phyloP scores from a whole-genome alignment of 2,113 vertebrate species.

The Eudyptes chrysolophus region DNA sequence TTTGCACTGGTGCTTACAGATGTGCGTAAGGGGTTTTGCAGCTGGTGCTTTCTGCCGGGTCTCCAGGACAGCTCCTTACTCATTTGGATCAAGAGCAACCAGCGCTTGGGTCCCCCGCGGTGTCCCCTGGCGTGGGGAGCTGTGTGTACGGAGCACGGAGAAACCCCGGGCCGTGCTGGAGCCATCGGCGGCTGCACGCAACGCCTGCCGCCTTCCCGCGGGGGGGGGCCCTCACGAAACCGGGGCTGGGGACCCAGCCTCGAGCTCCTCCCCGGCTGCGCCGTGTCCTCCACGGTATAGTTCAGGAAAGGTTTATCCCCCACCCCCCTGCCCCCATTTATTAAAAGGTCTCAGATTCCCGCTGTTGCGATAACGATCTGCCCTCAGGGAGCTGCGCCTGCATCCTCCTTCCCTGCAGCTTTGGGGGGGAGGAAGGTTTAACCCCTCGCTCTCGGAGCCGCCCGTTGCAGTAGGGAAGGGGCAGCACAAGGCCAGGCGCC shows the following conservation, averaged over 20 bases:
- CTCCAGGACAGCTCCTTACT: neutral
- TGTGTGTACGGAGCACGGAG: neutral
- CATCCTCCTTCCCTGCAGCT: neutral
- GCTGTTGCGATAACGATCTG: neutral
- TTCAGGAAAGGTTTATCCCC: neutral
- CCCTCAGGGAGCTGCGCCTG: neutral
- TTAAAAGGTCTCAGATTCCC: neutral
- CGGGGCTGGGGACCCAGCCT: neutral
- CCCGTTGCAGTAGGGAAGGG: neutral
- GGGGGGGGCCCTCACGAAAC: no score
- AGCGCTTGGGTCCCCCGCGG: accelerated
- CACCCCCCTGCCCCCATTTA: neutral
- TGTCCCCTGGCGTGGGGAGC: no score
- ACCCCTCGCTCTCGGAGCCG: accelerated
- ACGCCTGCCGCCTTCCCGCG: no score
- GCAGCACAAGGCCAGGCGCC: neutral
- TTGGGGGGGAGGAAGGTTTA: neutral
- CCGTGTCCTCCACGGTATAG: accelerated
- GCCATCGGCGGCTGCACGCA: neutral
- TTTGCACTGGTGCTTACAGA: neutral
- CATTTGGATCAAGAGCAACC: neutral
- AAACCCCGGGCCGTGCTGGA: neutral
- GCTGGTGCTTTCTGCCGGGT: neutral
- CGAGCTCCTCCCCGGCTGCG: neutral
- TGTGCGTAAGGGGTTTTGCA: neutral